A percentile compares a stretch with the other conserved stretches of the same genome.
phyloP scores from a whole-genome alignment of 2,888 invertebrate genomes.

The Calliopum simillimum region DNA sequence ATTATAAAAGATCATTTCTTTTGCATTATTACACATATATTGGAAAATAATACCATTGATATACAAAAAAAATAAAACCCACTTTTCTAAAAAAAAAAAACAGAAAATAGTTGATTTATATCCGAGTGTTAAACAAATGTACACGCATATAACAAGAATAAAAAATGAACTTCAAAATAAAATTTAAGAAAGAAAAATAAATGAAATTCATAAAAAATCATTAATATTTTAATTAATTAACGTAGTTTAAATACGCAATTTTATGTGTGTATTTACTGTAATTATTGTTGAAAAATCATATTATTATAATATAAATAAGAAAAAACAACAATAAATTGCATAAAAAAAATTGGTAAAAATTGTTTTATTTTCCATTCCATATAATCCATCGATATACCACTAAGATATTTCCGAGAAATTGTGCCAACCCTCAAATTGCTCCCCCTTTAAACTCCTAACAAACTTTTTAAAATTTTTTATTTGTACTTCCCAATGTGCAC shows the following conservation, averaged over 20 bases:
- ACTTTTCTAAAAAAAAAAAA: neutral
- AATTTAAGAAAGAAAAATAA: neutral
- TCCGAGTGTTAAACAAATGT: slow-evolving; percentile 21
- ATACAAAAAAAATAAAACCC: neutral
- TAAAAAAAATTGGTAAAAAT: slow-evolving; percentile 53
- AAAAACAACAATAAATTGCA: slow-evolving; percentile 39
- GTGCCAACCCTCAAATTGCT: no score
- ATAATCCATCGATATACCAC: no score
- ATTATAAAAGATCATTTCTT: no score
- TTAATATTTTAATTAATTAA: slow-evolving; percentile 45
- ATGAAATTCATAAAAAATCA: neutral
- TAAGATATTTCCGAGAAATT: neutral
- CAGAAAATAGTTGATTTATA: slow-evolving; percentile 29
- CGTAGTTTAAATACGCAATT: slow-evolving; percentile 46
- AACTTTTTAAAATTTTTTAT: neutral
- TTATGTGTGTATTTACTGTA: slow-evolving; percentile 53
- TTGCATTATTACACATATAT: no score
- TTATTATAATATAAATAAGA: slow-evolving; percentile 35
- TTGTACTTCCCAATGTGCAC: no score
- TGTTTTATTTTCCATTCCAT: slow-evolving; percentile 13
- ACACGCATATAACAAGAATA: slow-evolving; percentile 7
- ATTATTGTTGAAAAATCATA: slow-evolving; percentile 55
- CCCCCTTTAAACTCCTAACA: neutral
- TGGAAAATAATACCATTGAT: no score
- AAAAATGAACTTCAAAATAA: slow-evolving; percentile 7